Conservation (phyloP, 1,140 invertebrate species). For the Neodiprion pinetum region DNA sequence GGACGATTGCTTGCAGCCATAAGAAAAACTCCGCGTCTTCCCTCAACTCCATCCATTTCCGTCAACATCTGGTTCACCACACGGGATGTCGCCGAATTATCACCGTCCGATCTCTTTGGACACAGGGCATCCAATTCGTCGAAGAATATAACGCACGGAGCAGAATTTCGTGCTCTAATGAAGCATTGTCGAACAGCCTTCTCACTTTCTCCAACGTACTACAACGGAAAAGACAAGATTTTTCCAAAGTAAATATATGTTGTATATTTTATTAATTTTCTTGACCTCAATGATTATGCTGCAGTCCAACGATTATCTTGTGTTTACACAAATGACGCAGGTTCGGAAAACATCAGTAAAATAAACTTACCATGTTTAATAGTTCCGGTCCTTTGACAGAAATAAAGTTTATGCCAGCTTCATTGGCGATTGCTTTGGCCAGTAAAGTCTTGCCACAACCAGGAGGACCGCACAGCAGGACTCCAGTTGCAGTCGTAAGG, state of each 20-base stretch:
- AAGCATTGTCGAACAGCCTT: slow-evolving; percentile 95
- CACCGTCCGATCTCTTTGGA: slow-evolving; percentile 83
- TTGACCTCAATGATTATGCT: slow-evolving; percentile 14
- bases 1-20: slow-evolving; percentile 97
- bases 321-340: slow-evolving; percentile 4
- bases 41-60: slow-evolving; percentile 98
- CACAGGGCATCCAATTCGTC: slow-evolving; percentile 98
- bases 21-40: slow-evolving; percentile 88
- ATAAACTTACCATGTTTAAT: slow-evolving; percentile 83
- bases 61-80: slow-evolving; percentile 98
- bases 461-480: slow-evolving; percentile 94
- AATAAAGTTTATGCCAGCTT: slow-evolving; percentile 96
- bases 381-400: slow-evolving; percentile 97
- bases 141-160: slow-evolving; percentile 99
- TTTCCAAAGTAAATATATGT: slow-evolving; percentile 18
- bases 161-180: slow-evolving; percentile 89
- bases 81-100: slow-evolving; percentile 75
- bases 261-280: slow-evolving; percentile 3
- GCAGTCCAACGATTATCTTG: slow-evolving; percentile 2
- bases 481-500: slow-evolving; percentile 81
- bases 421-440: slow-evolving; percentile 95
- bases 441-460: slow-evolving; percentile 92
- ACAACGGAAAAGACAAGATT: slow-evolving; percentile 42
- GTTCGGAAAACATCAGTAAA: background rate
- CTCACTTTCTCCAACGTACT: slow-evolving; percentile 99